Conservation (phyloP, 2,888 invertebrate species). For the Capitulum mitella region DNA sequence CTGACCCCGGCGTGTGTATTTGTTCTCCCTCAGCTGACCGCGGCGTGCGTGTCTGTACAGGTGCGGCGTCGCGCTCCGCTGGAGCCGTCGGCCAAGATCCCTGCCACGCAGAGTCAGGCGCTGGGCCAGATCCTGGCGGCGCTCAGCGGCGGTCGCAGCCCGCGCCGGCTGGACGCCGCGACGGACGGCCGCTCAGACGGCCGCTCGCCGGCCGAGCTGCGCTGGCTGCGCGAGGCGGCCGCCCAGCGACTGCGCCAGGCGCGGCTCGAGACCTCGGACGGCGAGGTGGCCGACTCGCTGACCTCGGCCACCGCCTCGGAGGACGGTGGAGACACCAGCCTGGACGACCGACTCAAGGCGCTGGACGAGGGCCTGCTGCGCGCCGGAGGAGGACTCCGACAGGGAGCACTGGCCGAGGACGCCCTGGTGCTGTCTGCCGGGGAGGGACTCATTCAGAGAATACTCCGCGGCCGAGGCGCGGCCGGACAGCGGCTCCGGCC, state of each 20-base stretch:
- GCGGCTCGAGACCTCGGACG: background rate
- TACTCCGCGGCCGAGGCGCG: background rate
- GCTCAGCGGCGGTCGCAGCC: slow-evolving; percentile 1
- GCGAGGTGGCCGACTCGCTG: slow-evolving; percentile 15
- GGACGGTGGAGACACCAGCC: background rate
- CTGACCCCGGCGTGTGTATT: background rate
- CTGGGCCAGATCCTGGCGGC: slow-evolving; percentile 6
- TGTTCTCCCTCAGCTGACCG: too few relatives aligned
- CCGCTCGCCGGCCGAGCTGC: background rate
- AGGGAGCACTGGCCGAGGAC: background rate
- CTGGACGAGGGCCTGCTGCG: background rate
- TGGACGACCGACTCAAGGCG: background rate
- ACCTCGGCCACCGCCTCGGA: slow-evolving; percentile 2
- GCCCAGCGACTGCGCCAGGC: slow-evolving; percentile 5
- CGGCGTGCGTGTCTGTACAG: background rate
- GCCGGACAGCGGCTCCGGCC: background rate
- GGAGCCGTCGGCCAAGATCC: background rate
- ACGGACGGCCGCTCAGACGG: background rate
- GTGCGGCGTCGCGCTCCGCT: background rate
- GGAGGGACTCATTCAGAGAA: background rate
- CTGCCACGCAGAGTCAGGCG: background rate
- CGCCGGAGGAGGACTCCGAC: background rate
- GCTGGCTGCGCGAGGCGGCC: background rate
- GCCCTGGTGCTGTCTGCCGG: background rate
- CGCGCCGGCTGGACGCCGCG: background rate